Conservation (phyloP, 2,888 invertebrate genomes). For the Laothoe populi region DNA sequence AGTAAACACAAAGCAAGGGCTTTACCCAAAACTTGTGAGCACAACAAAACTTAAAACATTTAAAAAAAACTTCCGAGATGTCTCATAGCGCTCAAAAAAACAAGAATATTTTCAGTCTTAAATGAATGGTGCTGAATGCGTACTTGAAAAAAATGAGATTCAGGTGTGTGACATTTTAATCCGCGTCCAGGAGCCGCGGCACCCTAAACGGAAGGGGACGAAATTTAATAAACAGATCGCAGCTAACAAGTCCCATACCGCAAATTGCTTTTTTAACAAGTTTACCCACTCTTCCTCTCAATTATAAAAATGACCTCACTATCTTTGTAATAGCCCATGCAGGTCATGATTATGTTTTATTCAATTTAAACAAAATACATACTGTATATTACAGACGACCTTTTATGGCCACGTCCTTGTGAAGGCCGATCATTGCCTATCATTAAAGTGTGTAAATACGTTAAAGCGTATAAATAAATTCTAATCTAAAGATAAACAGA, state of each 20-base stretch:
- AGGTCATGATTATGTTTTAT: neutral
- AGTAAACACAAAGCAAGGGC: neutral
- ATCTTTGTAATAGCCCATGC: neutral
- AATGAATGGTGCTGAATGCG: slow-evolving; percentile 39
- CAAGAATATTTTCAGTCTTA: slow-evolving; percentile 27
- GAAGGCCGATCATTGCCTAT: slow-evolving; percentile 71
- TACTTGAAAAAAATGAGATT: slow-evolving; percentile 61
- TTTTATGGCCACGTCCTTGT: slow-evolving; percentile 63
- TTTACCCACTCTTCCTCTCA: slow-evolving; percentile 44
- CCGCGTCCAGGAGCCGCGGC: slow-evolving; percentile 41
- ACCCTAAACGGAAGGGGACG: slow-evolving; percentile 48
- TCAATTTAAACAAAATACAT: neutral
- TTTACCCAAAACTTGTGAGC: neutral
- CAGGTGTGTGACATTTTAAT: slow-evolving; percentile 53
- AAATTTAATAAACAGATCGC: slow-evolving; percentile 51
- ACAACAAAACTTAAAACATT: slow-evolving; percentile 12
- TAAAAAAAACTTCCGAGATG: neutral
- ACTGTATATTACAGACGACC: slow-evolving; percentile 31
- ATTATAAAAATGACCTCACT: slow-evolving; percentile 41
- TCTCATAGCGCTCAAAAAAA: slow-evolving; percentile 17
- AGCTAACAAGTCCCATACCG: slow-evolving; percentile 46
- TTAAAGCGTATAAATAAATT: slow-evolving; percentile 55
- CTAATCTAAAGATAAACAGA: slow-evolving; percentile 51
- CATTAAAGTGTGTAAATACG: slow-evolving; percentile 39
- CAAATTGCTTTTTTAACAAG: slow-evolving; percentile 59